Evolutionary conservation across 1,140 invertebrate genomes (phyloP), one percentile per base, ranked within the genome.

Genomic region (Diachasma alloeum): DNA sequence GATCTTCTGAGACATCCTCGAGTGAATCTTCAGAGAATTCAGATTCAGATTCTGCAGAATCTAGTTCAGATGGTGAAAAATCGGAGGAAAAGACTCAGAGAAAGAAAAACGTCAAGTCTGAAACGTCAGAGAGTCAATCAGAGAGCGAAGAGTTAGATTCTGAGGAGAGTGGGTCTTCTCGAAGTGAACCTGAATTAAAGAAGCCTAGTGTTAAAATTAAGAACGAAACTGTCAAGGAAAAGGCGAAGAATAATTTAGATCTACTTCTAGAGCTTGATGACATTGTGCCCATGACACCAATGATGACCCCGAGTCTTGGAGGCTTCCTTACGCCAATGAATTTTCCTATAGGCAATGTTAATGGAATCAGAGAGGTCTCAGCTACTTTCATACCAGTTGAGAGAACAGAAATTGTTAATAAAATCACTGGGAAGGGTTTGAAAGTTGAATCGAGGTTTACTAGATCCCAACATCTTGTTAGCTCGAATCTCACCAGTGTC

Each of bases 251-350:
- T 75, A 95, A 95, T 89, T 90, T 96, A 72, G 96, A 97, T 89
- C 88, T 98, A 37, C 88, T 98, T 13, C 86, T 98, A 24, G 96
- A 97, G 85, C 90, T 98, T 56, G 94, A 94, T 88, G 90, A 92
- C 76, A 90, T 92, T 78, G 86, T 90, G 77, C 90, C 92, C 77
- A 91, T 91, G 76, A 91, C 91, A 71, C 94, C 94, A 24, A 92
- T 96, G 17, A 94, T 96, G 92, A 96, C 94, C 96, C 96, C 46
- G 96, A 97, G 90, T 17, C 90, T 94, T 39, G 95, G 95, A 70
- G 94, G 94, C 15, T 93, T 97, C 83, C 89, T 96, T 42, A 95
- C 94, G 22, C 95, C 95, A 8, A 90, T 91, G 37, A 80, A 87
- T 81, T 82, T 89, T 53, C 79, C 80, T 24, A 77, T 78, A 46